Evolutionary conservation across 2,888 invertebrate genomes (phyloP).

Genomic region (Dione vanillae): DNA sequence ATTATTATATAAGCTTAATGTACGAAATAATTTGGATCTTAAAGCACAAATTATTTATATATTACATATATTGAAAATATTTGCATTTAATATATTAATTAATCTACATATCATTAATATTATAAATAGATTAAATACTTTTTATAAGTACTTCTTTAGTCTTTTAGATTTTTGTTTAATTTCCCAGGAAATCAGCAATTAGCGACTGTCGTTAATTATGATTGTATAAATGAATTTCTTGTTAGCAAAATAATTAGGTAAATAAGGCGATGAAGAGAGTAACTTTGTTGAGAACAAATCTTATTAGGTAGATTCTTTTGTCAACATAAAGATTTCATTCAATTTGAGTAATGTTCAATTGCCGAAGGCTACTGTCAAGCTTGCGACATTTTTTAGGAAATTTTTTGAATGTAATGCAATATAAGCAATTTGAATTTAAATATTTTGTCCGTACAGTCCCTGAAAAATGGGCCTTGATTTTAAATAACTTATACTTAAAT

Average conservation of each 20-base stretch:
- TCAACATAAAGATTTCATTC: not conserved
- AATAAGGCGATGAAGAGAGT: slow-evolving; percentile 2
- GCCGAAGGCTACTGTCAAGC: not conserved
- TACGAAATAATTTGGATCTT: too few relatives aligned
- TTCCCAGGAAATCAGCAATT: not conserved
- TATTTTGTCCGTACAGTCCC: too few relatives aligned
- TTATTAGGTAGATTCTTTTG: slow-evolving; percentile 14
- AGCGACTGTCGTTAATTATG: slow-evolving; percentile 12
- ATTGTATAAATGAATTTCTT: slow-evolving; percentile 13
- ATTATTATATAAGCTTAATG: too few relatives aligned
- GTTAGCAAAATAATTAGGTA: not conserved
- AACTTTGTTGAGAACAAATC: slow-evolving; percentile 22
- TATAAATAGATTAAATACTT: too few relatives aligned
- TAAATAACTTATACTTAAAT: too few relatives aligned
- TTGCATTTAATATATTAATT: not conserved
- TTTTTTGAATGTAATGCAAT: too few relatives aligned
- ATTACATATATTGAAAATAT: too few relatives aligned
- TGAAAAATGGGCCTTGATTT: too few relatives aligned
- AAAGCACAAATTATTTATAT: too few relatives aligned
- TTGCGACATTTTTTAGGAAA: not conserved
- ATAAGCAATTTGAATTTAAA: too few relatives aligned
- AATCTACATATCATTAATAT: not conserved
- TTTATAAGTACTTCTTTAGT: too few relatives aligned
- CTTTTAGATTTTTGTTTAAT: not conserved
- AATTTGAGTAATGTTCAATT: not conserved